Evolutionary conservation across 2,113 vertebrate species (phyloP).

Genomic region (Semnopithecus entellus): DNA sequence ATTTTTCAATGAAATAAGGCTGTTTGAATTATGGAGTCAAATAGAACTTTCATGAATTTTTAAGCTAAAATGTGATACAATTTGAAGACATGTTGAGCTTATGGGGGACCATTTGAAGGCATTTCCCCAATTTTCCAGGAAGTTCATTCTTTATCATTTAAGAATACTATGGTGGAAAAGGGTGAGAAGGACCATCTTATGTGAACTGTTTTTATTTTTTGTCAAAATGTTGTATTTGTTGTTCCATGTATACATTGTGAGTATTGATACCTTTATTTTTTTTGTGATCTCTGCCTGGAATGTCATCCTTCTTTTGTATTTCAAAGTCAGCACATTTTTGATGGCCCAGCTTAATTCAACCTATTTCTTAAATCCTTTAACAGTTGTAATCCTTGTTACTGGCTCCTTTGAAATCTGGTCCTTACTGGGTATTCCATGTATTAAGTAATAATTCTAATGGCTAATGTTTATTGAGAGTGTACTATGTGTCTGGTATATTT

Average conservation of each 20-base stretch:
- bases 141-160: neutral
- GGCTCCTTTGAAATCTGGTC: neutral
- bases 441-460: neutral
- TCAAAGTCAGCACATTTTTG: neutral
- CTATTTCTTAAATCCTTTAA: neutral
- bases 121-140: neutral
- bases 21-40: neutral
- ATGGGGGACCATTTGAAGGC: neutral
- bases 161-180: neutral
- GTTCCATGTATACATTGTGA: neutral
- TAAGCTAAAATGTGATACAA: neutral
- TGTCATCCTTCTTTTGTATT: neutral
- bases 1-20: neutral
- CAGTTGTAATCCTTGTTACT: neutral
- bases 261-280: neutral
- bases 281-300: neutral
- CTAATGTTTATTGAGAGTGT: neutral
- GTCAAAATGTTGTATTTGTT: neutral
- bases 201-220: neutral
- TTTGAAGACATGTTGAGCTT: neutral
- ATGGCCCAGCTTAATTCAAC: neutral
- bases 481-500: neutral
- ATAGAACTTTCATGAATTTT: neutral
- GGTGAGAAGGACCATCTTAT: neutral
- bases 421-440: neutral